Conservation (phyloP, 2,797 vertebrate species). For the Rhinoraja longicauda region DNA sequence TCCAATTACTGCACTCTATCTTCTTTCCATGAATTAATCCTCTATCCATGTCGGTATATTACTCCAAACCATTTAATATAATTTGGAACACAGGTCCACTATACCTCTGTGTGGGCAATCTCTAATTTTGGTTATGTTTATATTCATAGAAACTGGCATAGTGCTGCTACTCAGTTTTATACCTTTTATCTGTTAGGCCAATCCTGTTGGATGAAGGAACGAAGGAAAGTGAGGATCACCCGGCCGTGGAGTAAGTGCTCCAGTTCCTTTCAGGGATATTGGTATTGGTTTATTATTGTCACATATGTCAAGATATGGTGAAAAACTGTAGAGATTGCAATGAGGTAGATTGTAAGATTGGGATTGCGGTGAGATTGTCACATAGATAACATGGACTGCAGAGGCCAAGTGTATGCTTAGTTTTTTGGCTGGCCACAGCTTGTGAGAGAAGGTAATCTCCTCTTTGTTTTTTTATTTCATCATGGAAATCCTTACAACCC, state of each 20-base stretch:
- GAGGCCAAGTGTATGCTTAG: background rate
- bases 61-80: background rate
- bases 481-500: background rate
- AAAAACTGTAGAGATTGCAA: no score
- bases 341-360: no score
- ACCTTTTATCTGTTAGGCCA: constrained; percentile 1
- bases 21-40: no score
- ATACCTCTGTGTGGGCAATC: no score
- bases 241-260: background rate
- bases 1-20: no score
- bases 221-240: background rate
- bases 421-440: background rate
- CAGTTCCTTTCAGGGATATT: background rate
- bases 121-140: background rate
- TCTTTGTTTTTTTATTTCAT: background rate
- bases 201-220: background rate
- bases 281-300: no score
- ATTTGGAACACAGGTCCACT: background rate
- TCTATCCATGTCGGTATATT: no score
- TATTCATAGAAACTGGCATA: background rate
- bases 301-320: no score
- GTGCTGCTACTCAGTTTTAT: background rate
- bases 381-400: background rate
- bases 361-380: background rate
- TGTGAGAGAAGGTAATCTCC: background rate